phyloP scores from a whole-genome alignment of 2,888 invertebrate genomes.

The Trilocha varians region DNA sequence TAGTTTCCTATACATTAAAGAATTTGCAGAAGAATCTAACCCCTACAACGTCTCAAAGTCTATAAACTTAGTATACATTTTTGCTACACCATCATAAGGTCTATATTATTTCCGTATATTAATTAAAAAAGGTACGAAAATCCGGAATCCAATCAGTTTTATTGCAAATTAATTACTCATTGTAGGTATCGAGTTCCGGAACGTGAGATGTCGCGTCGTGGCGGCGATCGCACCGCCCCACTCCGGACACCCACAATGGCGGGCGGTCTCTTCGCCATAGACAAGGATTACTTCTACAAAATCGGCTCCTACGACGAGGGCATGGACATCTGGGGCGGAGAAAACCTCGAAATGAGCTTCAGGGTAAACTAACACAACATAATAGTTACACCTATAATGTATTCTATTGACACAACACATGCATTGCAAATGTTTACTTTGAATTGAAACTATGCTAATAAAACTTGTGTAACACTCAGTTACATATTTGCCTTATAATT shows the following conservation, averaged over 20 bases:
- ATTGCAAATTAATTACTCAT: too few relatives aligned
- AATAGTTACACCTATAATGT: too few relatives aligned
- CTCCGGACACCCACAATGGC: slow-evolving; percentile 98
- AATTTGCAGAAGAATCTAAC: too few relatives aligned
- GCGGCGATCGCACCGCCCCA: slow-evolving; percentile 93
- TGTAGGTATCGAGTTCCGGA: slow-evolving; percentile 96
- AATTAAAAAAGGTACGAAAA: too few relatives aligned
- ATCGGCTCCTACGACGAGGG: slow-evolving; percentile 98
- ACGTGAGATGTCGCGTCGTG: slow-evolving; percentile 94
- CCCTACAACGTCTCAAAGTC: too few relatives aligned
- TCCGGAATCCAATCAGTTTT: too few relatives aligned
- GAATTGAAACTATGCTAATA: neutral
- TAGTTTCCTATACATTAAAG: too few relatives aligned
- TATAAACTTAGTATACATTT: too few relatives aligned
- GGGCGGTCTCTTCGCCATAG: slow-evolving; percentile 95
- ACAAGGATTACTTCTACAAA: slow-evolving; percentile 97
- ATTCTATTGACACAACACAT: too few relatives aligned
- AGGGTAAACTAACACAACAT: slow-evolving; percentile 74
- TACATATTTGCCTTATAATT: neutral
- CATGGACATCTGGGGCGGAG: slow-evolving; percentile 99
- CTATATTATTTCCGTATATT: too few relatives aligned
- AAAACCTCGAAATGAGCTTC: slow-evolving; percentile 96
- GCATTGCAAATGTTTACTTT: neutral
- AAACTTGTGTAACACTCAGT: neutral
- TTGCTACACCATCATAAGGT: too few relatives aligned